Conservation (phyloP, 2,113 vertebrate species). For the Phodopus roborovskii region DNA sequence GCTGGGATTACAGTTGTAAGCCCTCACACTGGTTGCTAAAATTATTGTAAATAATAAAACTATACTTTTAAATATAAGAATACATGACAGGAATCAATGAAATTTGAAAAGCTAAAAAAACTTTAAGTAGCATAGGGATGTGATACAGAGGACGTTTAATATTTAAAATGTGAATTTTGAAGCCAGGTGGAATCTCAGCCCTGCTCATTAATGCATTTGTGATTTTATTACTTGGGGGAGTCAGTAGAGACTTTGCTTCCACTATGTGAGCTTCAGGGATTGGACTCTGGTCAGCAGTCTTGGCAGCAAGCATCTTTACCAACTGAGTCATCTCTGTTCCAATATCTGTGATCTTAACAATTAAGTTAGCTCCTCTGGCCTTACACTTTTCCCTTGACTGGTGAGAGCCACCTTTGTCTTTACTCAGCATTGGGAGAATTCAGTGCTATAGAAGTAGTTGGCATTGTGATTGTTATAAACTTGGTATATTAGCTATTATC, state of each 20-base stretch:
- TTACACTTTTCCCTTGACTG: neutral
- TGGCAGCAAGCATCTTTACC: neutral
- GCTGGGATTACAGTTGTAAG: neutral
- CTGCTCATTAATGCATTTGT: neutral
- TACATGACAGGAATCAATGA: neutral
- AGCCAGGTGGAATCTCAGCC: neutral
- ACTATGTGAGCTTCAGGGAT: neutral
- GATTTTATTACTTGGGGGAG: neutral
- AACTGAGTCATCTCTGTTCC: neutral
- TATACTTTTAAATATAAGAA: neutral
- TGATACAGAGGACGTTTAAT: neutral
- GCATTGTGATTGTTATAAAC: neutral
- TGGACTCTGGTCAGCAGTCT: neutral
- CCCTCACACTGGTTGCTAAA: neutral
- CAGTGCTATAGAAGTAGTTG: constrained; percentile 9
- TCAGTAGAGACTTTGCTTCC: neutral
- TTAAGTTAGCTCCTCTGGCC: neutral
- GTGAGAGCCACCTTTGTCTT: constrained; percentile 14
- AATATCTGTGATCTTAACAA: constrained; percentile 27
- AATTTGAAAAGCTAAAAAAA: constrained; percentile 52
- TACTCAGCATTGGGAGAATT: neutral
- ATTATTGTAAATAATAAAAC: neutral
- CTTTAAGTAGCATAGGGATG: neutral
- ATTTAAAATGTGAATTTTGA: neutral
- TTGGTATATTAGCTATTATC: constrained; percentile 9